Evolutionary conservation across 2,797 vertebrate species (phyloP).

Genomic region (Parotocinclus haroldoi): DNA sequence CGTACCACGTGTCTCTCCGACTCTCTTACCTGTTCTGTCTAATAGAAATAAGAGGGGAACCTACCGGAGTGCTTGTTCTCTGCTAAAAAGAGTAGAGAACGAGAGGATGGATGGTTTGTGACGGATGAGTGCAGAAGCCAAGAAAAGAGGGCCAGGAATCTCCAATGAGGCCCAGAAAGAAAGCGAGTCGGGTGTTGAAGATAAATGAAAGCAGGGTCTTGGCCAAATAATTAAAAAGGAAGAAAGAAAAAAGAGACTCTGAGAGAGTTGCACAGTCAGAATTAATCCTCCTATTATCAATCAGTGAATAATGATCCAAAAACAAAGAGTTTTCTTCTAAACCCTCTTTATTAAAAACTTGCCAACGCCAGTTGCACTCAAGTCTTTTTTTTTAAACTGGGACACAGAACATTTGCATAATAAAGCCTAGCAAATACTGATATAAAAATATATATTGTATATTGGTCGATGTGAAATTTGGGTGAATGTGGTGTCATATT

Average conservation of each 20-base stretch:
- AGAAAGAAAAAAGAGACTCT: conserved; percentile 33
- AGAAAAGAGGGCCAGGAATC: conserved; percentile 30
- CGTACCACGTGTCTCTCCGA: not conserved
- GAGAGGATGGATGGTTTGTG: conserved; percentile 32
- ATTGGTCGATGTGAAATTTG: too few species aligned
- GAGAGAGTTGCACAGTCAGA: conserved; percentile 37
- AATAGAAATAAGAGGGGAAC: not conserved
- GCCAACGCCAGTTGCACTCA: conserved; percentile 38
- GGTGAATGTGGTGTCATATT: too few species aligned
- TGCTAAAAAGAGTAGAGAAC: conserved; percentile 11
- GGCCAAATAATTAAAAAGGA: conserved; percentile 45
- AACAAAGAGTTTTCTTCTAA: conserved; percentile 39
- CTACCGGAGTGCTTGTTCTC: not conserved
- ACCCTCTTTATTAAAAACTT: conserved; percentile 45
- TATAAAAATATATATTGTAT: not conserved
- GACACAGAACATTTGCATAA: conserved; percentile 29
- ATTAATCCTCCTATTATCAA: conserved; percentile 37
- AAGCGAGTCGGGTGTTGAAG: conserved; percentile 41
- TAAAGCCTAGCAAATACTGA: conserved; percentile 31
- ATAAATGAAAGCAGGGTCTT: conserved; percentile 38
- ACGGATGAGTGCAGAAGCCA: conserved; percentile 28
- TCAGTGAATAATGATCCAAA: conserved; percentile 39
- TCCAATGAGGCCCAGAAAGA: conserved; percentile 53
- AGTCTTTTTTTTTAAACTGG: conserved; percentile 22
- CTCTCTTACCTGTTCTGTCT: not conserved